Percentiles rank a stretch among this genome's conserved stretches.
Conservation (phyloP, 1,140 invertebrate genomes). For the Trypoxylus dichotomus region DNA sequence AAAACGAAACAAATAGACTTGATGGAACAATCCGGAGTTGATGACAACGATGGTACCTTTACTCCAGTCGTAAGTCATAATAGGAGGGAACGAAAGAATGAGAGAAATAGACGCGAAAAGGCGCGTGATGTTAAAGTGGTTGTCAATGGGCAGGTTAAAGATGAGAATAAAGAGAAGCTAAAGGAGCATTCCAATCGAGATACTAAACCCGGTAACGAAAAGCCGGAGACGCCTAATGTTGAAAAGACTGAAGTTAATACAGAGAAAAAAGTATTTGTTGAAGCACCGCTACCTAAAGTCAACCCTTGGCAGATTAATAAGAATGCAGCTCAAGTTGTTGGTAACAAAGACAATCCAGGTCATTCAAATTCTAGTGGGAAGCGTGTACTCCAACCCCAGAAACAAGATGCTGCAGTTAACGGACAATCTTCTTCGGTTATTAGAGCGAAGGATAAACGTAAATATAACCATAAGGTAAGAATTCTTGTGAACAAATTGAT, state of each 20-base stretch:
- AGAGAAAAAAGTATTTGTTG: conserved; percentile 61
- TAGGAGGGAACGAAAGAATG: conserved; percentile 56
- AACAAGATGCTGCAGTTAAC: conserved; percentile 47
- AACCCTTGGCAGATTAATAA: conserved; percentile 62
- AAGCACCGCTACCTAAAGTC: conserved; percentile 62
- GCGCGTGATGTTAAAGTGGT: not conserved
- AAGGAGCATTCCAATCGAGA: conserved; percentile 28
- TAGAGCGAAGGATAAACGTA: conserved; percentile 63
- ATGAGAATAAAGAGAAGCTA: conserved; percentile 25
- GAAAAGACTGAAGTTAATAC: conserved; percentile 47
- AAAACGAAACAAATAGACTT: conserved; percentile 34
- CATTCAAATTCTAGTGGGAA: conserved; percentile 45
- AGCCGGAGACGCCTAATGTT: conserved; percentile 40
- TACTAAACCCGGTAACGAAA: conserved; percentile 38
- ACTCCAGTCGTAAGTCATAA: conserved; percentile 57
- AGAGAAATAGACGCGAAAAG: conserved; percentile 45
- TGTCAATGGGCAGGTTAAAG: not conserved
- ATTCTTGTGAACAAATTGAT: no score
- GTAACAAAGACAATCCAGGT: not conserved
- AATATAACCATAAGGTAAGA: conserved; percentile 64
- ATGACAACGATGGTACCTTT: conserved; percentile 57
- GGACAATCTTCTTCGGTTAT: conserved; percentile 54
- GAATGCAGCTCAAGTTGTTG: conserved; percentile 20
- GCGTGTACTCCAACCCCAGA: conserved; percentile 54
- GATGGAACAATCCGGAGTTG: conserved; percentile 5